Conservation (phyloP, 2,113 vertebrate genomes). For the Noturus placidus region DNA sequence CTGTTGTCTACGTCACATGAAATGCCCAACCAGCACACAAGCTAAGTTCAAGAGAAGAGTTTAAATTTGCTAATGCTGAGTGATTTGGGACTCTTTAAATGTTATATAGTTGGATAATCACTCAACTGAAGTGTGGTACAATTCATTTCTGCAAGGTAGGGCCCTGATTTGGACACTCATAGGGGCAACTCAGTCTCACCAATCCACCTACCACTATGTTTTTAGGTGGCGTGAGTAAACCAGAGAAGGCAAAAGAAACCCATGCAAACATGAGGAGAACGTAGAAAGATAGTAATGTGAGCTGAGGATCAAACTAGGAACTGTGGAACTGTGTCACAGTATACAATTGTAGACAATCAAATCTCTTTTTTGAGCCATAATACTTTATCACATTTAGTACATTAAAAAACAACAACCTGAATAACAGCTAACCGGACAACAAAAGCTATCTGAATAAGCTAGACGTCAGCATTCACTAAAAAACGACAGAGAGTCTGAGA, state of each 20-base stretch:
- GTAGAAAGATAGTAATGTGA: not conserved
- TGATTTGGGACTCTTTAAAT: constrained; percentile 3
- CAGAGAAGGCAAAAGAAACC: not conserved
- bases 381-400: not conserved
- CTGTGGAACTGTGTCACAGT: not conserved
- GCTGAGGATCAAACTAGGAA: not conserved
- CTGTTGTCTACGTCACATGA: constrained; percentile 32
- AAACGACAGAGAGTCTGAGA: not conserved
- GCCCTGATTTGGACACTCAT: not conserved
- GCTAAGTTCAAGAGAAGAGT: constrained; percentile 10
- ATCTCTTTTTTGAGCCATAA: not conserved
- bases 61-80: not conserved
- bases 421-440: not conserved
- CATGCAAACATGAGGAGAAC: not conserved
- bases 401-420: not conserved
- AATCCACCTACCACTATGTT: not conserved
- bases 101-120: constrained; percentile 5
- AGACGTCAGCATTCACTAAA: not conserved
- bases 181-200: not conserved
- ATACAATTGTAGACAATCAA: not conserved
- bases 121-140: not conserved
- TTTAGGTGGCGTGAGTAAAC: not conserved
- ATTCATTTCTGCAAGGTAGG: not conserved
- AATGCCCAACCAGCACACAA: constrained; percentile 28
- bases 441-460: not conserved